Percentiles rank a stretch among this genome's conserved stretches.
Conservation (phyloP, 2,797 vertebrate genomes). For the Salmo trutta region DNA sequence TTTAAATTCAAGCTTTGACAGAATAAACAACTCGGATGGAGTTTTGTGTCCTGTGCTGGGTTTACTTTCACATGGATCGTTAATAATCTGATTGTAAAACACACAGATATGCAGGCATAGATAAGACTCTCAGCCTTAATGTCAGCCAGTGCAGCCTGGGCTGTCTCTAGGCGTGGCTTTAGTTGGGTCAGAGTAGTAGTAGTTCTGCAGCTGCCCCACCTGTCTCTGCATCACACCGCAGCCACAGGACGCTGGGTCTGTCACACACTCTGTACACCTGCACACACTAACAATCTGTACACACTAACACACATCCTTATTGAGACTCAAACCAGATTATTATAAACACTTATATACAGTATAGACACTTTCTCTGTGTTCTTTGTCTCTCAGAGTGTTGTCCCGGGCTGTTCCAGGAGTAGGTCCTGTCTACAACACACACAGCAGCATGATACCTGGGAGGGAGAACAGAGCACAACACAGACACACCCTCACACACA, state of each 20-base stretch:
- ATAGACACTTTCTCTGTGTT: not conserved
- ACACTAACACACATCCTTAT: not conserved
- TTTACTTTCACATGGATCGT: not conserved
- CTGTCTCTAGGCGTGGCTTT: conserved; percentile 11
- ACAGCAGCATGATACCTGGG: not conserved
- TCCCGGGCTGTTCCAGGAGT: not conserved
- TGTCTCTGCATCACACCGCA: conserved; percentile 38
- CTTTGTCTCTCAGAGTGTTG: not conserved
- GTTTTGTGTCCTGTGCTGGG: too few relatives aligned
- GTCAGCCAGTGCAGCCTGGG: conserved; percentile 16
- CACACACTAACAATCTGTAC: not conserved
- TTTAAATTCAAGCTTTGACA: too few relatives aligned
- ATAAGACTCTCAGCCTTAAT: conserved; percentile 22
- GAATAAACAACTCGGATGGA: too few relatives aligned
- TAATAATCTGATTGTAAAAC: not conserved
- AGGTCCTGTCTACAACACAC: not conserved
- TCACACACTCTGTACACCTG: conserved; percentile 22
- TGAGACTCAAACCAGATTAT: not conserved
- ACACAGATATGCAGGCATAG: not conserved
- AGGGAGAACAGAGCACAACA: not conserved
- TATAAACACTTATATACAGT: not conserved
- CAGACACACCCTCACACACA: not conserved
- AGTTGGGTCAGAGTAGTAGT: conserved; percentile 24
- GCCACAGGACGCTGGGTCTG: conserved; percentile 29
- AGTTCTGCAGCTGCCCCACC: conserved; percentile 13